These are phyloP conservation scores for Struthio camelus DNA, from an alignment of 2,113 vertebrate genomes.

Conservation along the genomic window DNA sequence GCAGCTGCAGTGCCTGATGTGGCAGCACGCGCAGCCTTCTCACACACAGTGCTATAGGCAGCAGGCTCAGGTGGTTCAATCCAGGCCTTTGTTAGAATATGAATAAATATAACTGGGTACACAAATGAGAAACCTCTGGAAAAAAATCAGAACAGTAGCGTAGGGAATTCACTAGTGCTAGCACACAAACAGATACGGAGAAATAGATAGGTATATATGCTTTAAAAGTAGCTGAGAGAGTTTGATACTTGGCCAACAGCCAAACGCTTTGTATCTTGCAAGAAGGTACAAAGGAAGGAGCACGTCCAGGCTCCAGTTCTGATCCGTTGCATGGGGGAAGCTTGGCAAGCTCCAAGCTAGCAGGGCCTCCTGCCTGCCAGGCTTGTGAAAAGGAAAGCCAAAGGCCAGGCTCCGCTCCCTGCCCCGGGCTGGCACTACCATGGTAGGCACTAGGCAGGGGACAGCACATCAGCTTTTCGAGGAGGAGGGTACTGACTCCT, in stretches of 20 bases:
- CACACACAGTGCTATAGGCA: background rate
- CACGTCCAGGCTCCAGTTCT: background rate
- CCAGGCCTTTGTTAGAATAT: background rate
- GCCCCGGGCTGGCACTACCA: too few relatives aligned
- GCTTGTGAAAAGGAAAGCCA: background rate
- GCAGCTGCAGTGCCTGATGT: background rate
- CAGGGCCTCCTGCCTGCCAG: background rate
- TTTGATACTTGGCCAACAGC: background rate
- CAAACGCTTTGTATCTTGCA: background rate
- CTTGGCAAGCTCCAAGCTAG: background rate
- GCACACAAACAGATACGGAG: background rate
- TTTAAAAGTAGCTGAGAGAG: background rate
- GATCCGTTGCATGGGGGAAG: background rate
- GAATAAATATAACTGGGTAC: rapidly evolving
- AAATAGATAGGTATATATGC: background rate
- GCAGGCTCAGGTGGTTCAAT: background rate
- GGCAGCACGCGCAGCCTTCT: rapidly evolving
- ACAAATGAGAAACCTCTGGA: background rate
- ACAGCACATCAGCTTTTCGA: background rate
- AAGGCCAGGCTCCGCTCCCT: rapidly evolving
- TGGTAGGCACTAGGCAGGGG: too few relatives aligned
- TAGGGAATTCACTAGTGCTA: background rate
- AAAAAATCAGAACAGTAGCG: background rate
- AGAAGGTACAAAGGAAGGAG: background rate
- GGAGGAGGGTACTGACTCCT: background rate